phyloP scores from a whole-genome alignment of 2,888 invertebrate genomes.

The Apodemia zela region DNA sequence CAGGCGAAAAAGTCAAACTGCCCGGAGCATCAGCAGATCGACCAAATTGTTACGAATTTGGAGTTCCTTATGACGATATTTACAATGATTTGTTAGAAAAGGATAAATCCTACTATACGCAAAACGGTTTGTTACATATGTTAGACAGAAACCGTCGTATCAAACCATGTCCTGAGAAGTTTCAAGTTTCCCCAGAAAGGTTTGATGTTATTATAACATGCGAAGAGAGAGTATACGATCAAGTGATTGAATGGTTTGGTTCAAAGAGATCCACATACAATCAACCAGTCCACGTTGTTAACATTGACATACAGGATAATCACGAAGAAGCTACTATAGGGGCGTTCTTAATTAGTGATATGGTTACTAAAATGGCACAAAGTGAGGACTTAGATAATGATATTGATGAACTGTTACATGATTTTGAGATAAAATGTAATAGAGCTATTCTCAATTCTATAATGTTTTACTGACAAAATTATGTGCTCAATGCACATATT shows the following conservation, averaged over 20 bases:
- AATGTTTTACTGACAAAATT: conserved; percentile 85
- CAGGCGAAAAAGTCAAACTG: conserved; percentile 96
- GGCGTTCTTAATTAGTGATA: conserved; percentile 97
- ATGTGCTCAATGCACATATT: conserved; percentile 2
- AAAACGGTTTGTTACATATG: conserved; percentile 99
- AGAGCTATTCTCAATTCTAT: conserved; percentile 95
- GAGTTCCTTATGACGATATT: conserved; percentile 96
- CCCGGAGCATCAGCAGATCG: conserved; percentile 96
- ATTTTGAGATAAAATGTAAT: conserved; percentile 93
- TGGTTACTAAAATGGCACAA: conserved; percentile 93
- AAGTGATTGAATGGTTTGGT: conserved; percentile 96
- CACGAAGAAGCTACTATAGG: conserved; percentile 99
- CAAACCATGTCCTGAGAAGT: conserved; percentile 95
- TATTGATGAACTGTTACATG: conserved; percentile 96
- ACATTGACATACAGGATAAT: conserved; percentile 99
- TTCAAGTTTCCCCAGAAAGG: conserved; percentile 92
- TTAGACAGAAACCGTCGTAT: conserved; percentile 97
- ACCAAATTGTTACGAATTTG: conserved; percentile 98
- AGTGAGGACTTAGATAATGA: conserved; percentile 98
- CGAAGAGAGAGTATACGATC: conserved; percentile 99
- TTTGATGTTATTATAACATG: conserved; percentile 98
- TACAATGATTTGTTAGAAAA: conserved; percentile 94
- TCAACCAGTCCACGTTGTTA: conserved; percentile 96
- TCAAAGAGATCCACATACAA: conserved; percentile 88
- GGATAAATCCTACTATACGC: conserved; percentile 96